A percentile compares a stretch with the other conserved stretches of the same genome.
Conservation (phyloP, 2,888 invertebrate species). For the Dorcus hopei region DNA sequence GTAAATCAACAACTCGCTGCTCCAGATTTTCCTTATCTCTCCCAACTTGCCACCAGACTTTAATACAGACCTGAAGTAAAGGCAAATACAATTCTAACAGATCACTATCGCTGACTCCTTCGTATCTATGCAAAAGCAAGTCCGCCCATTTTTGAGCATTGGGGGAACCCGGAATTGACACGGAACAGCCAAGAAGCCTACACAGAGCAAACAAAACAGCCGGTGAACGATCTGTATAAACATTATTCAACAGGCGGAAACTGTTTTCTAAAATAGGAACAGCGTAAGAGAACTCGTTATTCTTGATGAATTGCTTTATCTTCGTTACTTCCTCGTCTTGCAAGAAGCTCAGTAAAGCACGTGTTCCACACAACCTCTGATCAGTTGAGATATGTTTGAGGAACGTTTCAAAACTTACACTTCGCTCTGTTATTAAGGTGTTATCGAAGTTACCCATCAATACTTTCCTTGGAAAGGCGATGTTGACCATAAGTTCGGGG, state of each 20-base stretch:
- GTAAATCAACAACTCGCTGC: constrained; percentile 59
- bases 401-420: constrained; percentile 63
- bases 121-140: constrained; percentile 66
- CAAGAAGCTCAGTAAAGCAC: constrained; percentile 60
- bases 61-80: constrained; percentile 63
- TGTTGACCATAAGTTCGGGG: constrained; percentile 53
- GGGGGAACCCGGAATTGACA: constrained; percentile 51
- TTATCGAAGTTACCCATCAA: constrained; percentile 70
- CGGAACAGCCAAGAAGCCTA: constrained; percentile 63
- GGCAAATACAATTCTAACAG: constrained; percentile 67
- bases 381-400: constrained; percentile 57
- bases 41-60: constrained; percentile 63
- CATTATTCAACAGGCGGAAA: constrained; percentile 64
- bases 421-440: constrained; percentile 62
- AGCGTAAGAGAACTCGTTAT: constrained; percentile 60
- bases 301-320: constrained; percentile 58
- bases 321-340: constrained; percentile 62
- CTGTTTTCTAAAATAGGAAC: constrained; percentile 64
- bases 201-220: constrained; percentile 66
- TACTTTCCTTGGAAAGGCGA: constrained; percentile 67
- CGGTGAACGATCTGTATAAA: constrained; percentile 66
- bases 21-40: constrained; percentile 61
- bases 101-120: constrained; percentile 70
- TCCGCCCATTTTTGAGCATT: constrained; percentile 67
- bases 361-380: constrained; percentile 57